Evolutionary conservation across 2,797 vertebrate species (phyloP).

Genomic region (Thalassophryne amazonica): DNA sequence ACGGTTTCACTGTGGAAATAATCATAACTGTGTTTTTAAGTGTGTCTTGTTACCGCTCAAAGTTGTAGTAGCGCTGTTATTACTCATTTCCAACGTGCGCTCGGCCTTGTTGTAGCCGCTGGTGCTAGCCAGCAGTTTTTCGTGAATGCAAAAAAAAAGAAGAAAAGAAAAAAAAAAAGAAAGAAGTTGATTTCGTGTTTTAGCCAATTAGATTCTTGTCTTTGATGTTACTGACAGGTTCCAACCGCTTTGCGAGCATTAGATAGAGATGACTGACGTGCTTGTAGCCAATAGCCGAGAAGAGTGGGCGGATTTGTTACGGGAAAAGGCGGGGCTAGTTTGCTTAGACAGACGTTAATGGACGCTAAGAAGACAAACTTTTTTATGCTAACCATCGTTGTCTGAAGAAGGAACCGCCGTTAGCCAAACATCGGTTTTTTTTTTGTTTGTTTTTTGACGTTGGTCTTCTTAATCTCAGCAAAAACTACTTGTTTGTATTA

Average conservation of each 20-base stretch:
- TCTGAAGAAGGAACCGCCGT: constrained; percentile 41
- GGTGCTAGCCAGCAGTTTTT: constrained; percentile 65
- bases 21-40: background rate
- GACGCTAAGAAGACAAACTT: constrained; percentile 59
- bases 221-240: constrained; percentile 56
- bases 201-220: constrained; percentile 57
- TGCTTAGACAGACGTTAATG: constrained; percentile 60
- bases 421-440: background rate
- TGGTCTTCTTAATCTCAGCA: background rate
- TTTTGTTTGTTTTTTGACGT: background rate
- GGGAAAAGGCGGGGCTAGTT: constrained; percentile 78
- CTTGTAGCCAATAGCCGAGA: constrained; percentile 55
- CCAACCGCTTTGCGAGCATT: constrained; percentile 27
- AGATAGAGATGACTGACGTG: constrained; percentile 51
- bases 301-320: constrained; percentile 75
- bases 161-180: too few relatives aligned
- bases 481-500: background rate
- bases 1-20: background rate
- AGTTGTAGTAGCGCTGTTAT: constrained; percentile 32
- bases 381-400: constrained; percentile 34
- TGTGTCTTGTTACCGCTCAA: constrained; percentile 25
- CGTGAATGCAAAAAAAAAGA: constrained; percentile 58
- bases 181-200: constrained; percentile 67
- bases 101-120: constrained; percentile 70
- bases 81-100: constrained; percentile 25